Percentiles rank a stretch among this genome's conserved stretches.
These are phyloP conservation scores for Semicossyphus pulcher DNA, from an alignment of 2,113 vertebrate genomes.

Conservation along the genomic window DNA sequence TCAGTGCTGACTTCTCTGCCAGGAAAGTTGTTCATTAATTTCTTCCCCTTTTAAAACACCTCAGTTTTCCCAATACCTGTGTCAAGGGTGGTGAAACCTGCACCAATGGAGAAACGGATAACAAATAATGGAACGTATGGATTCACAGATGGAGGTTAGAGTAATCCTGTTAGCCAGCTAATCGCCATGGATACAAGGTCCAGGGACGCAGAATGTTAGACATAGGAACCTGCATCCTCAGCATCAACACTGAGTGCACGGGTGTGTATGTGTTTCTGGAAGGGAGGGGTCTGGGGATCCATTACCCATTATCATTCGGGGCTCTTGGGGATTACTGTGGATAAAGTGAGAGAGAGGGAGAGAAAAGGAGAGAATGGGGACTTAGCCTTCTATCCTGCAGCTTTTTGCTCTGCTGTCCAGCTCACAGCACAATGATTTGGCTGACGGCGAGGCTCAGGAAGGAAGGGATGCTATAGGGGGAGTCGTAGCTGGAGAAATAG, in stretches of 20 bases:
- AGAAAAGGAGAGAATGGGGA: slow-evolving; percentile 51
- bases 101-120: slow-evolving; percentile 6
- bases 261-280: slow-evolving; percentile 19
- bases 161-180: slow-evolving; percentile 65
- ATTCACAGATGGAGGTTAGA: slow-evolving; percentile 28
- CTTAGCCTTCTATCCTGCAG: slow-evolving; percentile 58
- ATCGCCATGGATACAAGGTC: slow-evolving; percentile 42
- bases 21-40: slow-evolving; percentile 10
- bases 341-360: slow-evolving; percentile 48
- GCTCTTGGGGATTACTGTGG: slow-evolving; percentile 67
- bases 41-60: slow-evolving; percentile 1
- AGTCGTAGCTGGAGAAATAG: slow-evolving; percentile 13
- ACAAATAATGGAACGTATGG: slow-evolving; percentile 23
- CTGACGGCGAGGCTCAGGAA: slow-evolving; percentile 28
- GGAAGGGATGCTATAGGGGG: slow-evolving; percentile 6
- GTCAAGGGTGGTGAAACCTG: not conserved
- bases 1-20: slow-evolving; percentile 5
- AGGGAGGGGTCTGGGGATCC: slow-evolving; percentile 60
- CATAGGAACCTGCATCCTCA: slow-evolving; percentile 55
- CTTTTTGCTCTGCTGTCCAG: slow-evolving; percentile 48
- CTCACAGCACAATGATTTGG: slow-evolving; percentile 50
- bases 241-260: not conserved
- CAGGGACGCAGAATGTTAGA: slow-evolving; percentile 21
- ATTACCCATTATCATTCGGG: slow-evolving; percentile 70
- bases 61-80: slow-evolving; percentile 10